Conservation (phyloP, 2,888 invertebrate species). For the Acrobasis consociella region DNA sequence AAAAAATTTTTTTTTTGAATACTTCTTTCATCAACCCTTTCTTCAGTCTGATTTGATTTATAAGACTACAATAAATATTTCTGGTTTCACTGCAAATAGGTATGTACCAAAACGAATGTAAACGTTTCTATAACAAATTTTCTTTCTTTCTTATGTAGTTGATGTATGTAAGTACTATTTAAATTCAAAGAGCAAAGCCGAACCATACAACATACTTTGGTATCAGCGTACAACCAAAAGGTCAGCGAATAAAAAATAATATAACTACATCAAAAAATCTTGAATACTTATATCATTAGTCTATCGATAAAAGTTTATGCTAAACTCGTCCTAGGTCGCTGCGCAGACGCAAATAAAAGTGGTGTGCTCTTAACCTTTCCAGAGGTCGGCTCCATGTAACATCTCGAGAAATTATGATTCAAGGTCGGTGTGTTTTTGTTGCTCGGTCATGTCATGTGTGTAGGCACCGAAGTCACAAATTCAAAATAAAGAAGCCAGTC, state of each 20-base stretch:
- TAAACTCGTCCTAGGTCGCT: constrained; percentile 53
- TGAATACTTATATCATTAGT: constrained; percentile 24
- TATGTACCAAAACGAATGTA: no score
- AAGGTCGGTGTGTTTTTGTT: constrained; percentile 61
- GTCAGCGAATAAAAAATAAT: constrained; percentile 29
- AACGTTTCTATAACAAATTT: no score
- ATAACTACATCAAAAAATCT: not conserved
- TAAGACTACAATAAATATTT: no score
- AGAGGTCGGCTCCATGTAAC: constrained; percentile 63
- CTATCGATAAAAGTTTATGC: constrained; percentile 12
- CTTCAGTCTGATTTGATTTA: no score
- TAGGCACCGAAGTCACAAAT: no score
- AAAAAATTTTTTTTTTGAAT: no score
- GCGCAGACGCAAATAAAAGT: constrained; percentile 69
- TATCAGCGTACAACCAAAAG: constrained; percentile 19
- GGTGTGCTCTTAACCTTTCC: constrained; percentile 77
- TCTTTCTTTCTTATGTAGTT: no score
- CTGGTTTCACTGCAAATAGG: no score
- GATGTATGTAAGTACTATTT: no score
- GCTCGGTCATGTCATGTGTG: not conserved
- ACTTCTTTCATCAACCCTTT: no score
- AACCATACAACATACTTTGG: no score
- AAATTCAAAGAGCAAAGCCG: constrained; percentile 2
- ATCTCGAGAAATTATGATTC: constrained; percentile 73
- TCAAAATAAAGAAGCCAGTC: no score